Evolutionary conservation across 2,888 invertebrate species (phyloP).

Genomic region (Galerucella pusilla): DNA sequence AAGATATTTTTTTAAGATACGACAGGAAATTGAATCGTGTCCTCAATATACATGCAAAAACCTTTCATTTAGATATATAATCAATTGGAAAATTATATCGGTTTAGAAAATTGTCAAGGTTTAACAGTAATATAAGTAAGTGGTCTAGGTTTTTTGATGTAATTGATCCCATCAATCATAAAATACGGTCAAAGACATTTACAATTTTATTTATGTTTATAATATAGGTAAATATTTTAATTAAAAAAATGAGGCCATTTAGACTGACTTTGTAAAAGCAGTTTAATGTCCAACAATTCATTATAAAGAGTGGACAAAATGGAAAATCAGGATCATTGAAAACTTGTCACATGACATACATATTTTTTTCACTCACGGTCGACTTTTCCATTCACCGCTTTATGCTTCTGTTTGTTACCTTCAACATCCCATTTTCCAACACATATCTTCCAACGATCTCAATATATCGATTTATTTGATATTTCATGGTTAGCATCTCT

Average conservation of each 20-base stretch:
- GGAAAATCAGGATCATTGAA: too few species aligned
- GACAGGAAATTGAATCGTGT: neutral
- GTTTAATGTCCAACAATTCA: too few species aligned
- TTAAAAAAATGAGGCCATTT: neutral
- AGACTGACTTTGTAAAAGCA: neutral
- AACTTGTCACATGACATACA: too few species aligned
- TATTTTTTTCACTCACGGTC: too few species aligned
- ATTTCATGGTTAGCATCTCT: too few species aligned
- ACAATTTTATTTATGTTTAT: neutral
- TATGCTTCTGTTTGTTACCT: too few species aligned
- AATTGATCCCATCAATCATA: constrained; percentile 10
- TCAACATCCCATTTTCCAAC: too few species aligned
- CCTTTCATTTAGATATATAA: neutral
- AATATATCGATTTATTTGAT: too few species aligned
- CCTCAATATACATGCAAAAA: neutral
- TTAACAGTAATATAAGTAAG: neutral
- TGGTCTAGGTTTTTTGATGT: neutral
- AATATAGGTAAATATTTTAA: neutral
- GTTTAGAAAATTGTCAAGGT: constrained; percentile 10
- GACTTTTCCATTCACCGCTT: too few species aligned
- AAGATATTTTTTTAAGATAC: constrained; percentile 60
- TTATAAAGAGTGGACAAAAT: too few species aligned
- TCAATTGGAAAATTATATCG: neutral
- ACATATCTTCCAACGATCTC: too few species aligned
- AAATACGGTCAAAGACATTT: constrained; percentile 29